These are phyloP conservation scores for Sialis fuliginosa DNA, from an alignment of 2,888 invertebrate species.

Conservation along the genomic window DNA sequence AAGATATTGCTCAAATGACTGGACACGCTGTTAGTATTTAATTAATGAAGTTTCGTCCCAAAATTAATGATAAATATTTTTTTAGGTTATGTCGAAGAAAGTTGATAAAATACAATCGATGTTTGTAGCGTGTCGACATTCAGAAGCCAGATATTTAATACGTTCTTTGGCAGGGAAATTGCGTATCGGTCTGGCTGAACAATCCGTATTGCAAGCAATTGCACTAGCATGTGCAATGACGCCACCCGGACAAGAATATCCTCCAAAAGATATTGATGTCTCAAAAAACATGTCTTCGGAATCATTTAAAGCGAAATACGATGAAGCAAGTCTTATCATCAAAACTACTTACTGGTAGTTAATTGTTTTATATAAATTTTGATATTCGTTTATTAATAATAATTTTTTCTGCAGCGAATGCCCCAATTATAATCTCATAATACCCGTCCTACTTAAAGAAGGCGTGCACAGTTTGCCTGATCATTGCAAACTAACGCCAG, in stretches of 20 bases:
- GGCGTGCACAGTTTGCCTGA: constrained; percentile 58
- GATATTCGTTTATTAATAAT: too few species aligned
- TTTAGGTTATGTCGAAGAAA: constrained; percentile 64
- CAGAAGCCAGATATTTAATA: constrained; percentile 79
- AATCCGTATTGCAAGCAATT: constrained; percentile 81
- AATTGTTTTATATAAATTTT: too few species aligned
- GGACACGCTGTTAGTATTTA: constrained; percentile 45
- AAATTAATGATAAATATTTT: constrained; percentile 4
- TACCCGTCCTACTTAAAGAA: constrained; percentile 58
- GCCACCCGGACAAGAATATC: constrained; percentile 49
- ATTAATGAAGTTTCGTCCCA: background rate
- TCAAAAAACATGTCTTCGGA: constrained; percentile 44
- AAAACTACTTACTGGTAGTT: constrained; percentile 84
- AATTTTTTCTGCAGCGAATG: constrained; percentile 55
- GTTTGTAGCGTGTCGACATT: constrained; percentile 77
- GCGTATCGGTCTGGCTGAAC: constrained; percentile 91
- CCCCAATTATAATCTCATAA: constrained; percentile 77
- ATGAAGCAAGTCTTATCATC: constrained; percentile 53
- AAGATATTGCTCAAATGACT: constrained; percentile 71
- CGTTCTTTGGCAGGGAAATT: constrained; percentile 85
- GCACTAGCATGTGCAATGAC: constrained; percentile 70
- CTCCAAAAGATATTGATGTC: constrained; percentile 43
- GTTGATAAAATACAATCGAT: constrained; percentile 79
- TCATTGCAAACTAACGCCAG: constrained; percentile 75
- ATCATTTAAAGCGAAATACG: constrained; percentile 53